These are phyloP conservation scores for Stenichneumon culpator DNA, from an alignment of 2,888 invertebrate species.

Conservation along the genomic window DNA sequence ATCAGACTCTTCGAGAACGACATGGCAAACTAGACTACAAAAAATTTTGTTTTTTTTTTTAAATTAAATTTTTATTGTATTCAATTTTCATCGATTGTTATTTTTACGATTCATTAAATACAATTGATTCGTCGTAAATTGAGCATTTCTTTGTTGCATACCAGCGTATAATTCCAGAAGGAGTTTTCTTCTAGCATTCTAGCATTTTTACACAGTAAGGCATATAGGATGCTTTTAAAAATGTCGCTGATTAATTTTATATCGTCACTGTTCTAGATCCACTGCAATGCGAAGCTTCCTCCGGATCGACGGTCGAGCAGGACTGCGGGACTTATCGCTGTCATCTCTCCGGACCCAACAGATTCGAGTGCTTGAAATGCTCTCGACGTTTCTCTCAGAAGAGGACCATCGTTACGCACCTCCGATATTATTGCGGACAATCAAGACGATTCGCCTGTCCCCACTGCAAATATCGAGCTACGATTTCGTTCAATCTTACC, in stretches of 20 bases:
- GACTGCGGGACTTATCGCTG: conserved; percentile 31
- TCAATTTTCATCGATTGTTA: conserved; percentile 4
- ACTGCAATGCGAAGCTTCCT: neutral
- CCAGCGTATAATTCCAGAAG: conserved; percentile 4
- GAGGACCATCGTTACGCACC: conserved; percentile 80
- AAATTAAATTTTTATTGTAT: neutral
- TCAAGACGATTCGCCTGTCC: conserved; percentile 71
- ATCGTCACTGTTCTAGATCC: conserved; percentile 46
- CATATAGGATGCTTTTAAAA: neutral
- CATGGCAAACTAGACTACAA: conserved; percentile 37
- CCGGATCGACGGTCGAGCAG: neutral
- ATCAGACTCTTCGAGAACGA: conserved; percentile 53
- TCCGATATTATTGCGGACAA: conserved; percentile 74
- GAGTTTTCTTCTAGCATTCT: neutral
- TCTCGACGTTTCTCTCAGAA: conserved; percentile 80
- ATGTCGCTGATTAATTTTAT: conserved; percentile 7
- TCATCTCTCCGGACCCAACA: conserved; percentile 72
- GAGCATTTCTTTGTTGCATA: neutral
- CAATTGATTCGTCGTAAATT: neutral
- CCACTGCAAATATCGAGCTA: conserved; percentile 64
- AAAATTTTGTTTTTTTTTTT: neutral
- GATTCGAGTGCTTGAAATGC: conserved; percentile 80
- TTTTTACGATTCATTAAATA: conserved; percentile 18
- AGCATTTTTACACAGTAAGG: neutral
- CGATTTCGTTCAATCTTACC: conserved; percentile 44